phyloP scores from a whole-genome alignment of 2,888 invertebrate species.

The Cantharis lateralis region DNA sequence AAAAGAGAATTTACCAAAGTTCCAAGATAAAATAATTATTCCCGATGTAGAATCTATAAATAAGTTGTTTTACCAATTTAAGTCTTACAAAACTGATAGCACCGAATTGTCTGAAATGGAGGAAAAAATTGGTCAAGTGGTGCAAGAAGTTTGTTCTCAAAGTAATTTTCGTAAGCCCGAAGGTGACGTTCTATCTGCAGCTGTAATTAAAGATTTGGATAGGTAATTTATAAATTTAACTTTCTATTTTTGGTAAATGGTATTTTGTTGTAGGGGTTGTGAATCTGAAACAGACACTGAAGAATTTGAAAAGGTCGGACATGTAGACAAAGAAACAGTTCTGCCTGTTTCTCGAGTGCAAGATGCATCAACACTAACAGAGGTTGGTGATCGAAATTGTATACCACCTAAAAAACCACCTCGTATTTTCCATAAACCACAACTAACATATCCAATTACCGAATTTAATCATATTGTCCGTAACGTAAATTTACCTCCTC shows the following conservation, averaged over 20 bases:
- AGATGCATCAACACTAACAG: conserved; percentile 63
- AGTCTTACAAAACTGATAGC: conserved; percentile 38
- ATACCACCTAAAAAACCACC: conserved; percentile 57
- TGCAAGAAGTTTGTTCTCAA: conserved; percentile 51
- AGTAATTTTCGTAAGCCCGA: conserved; percentile 52
- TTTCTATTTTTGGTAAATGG: not conserved
- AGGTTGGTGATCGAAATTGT: conserved; percentile 59
- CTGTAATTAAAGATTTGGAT: conserved; percentile 52
- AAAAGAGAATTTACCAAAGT: conserved; percentile 66
- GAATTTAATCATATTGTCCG: conserved; percentile 8
- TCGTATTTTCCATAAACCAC: conserved; percentile 50
- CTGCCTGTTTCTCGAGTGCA: conserved; percentile 57
- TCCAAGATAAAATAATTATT: conserved; percentile 66
- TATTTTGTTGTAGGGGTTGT: conserved; percentile 63
- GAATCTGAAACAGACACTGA: conserved; percentile 83
- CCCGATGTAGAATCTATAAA: conserved; percentile 73
- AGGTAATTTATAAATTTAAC: conserved; percentile 40
- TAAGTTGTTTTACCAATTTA: conserved; percentile 65
- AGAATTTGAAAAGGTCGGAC: conserved; percentile 78
- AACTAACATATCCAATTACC: conserved; percentile 20
- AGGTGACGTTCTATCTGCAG: conserved; percentile 46
- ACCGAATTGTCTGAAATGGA: conserved; percentile 48
- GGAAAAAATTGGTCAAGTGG: conserved; percentile 51
- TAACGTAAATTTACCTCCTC: conserved; percentile 42
- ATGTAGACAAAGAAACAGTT: conserved; percentile 55